Base-by-base conservation (phyloP, 1,140 invertebrate species). In the Zophobas atratus region DNA sequence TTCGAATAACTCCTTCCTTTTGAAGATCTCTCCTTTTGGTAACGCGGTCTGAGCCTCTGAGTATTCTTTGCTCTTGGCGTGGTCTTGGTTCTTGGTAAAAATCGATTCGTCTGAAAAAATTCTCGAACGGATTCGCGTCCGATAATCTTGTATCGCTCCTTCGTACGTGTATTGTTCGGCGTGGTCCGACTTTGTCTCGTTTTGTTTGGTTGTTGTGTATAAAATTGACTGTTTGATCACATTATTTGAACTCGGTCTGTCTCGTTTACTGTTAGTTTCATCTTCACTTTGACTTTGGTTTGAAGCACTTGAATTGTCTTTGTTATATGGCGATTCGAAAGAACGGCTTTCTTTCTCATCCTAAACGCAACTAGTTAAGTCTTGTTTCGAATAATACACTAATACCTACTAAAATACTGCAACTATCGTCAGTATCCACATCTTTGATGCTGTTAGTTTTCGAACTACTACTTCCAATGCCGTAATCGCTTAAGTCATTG, bases 121-220 rank as follows among this genome's bases (percentile, higher is more conserved):
- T 83, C 88, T 91, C 55, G 89, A 89, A 79, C 82, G 82, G 76
- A 93, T 94, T 82, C 91, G 91, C 76, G 91, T 94, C 74, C 95
- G 93, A 84, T 96, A 96, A 77, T 93, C 92, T 81, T 95, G 93
- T 78, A 96, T 96, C 76, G 94, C 94, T 79, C 94, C 92, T 85
- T 96, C 95, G 85, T 95, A 96, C 0, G 94, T 95, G 85, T 96
- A 96, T 84, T 96, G 94, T 78, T 93, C 92, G 1, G 90, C 89
- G 81, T 91, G 90, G 0, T 90, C 89, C 20, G 36, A 8, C 51
- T 90, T 91, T 81, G 89, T 91, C 2, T 46, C 72, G 8, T 81
- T 79, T 53, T 57, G 51, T 53, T 82, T 79, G n/a, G 46, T 48
- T 60, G 77, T 78, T 73, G 70, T 81, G 38, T 77, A 36, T 41